Evolutionary conservation across 2,797 vertebrate species (phyloP), one percentile per base, ranked within the genome.

Genomic region (Bradypodion pumilum): DNA sequence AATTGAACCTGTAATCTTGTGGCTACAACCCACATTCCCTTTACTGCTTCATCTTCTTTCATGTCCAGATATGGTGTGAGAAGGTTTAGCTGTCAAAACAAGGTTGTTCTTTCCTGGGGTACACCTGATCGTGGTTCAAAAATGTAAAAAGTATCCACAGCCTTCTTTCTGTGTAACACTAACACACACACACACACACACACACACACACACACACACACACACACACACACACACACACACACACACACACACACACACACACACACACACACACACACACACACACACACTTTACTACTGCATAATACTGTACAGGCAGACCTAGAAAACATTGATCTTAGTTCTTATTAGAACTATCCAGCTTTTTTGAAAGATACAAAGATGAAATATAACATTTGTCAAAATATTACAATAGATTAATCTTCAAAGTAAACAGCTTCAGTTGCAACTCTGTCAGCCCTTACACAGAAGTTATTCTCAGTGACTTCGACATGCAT

Each of bases 241-340:
- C n/a, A n/a, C n/a, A n/a, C n/a, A n/a, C n/a, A n/a, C n/a, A n/a
- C n/a, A n/a, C n/a, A n/a, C n/a, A n/a, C n/a, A n/a, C n/a, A n/a
- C n/a, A n/a, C n/a, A n/a, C n/a, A n/a, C n/a, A n/a, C n/a, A n/a
- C n/a, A n/a, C n/a, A n/a, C n/a, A n/a, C n/a, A n/a, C n/a, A n/a
- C n/a, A n/a, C n/a, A 7, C 37, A 78, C 19, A 16, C 4, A 8
- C 29, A 37, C 12, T 78, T 65, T 56, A 37, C 32, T 21, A 10
- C 21, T 46, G 15, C 60, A 62, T 21, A 40, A 25, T 75, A 63
- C 15, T 78, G 21, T 8, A 62, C 25, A 16, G 27, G 91, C 90
- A 90, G 80, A 89, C 87, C 87, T 84, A 87, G 74, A 86, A 82
- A 77, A 82, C 84, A 76, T 79, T 66, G 80, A 91, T 85, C 73